Conservation (phyloP, 1,140 invertebrate genomes). For the Dufourea novaeangliae region DNA sequence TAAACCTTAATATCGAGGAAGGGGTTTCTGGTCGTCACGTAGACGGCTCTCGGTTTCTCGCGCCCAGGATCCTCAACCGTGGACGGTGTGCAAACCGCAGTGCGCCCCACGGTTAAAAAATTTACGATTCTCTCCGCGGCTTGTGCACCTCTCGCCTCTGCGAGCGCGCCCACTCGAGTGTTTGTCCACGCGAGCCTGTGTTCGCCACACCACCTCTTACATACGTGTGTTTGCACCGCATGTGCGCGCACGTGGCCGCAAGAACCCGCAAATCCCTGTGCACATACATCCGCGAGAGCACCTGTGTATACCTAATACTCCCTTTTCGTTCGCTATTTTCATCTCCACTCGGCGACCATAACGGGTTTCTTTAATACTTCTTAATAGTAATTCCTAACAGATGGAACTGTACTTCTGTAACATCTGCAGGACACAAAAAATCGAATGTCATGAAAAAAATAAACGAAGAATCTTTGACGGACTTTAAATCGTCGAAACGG, state of each 20-base stretch:
- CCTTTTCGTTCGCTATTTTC: too few species aligned
- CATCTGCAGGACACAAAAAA: too few species aligned
- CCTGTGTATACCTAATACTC: too few species aligned
- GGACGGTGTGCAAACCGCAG: not conserved
- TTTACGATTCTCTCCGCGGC: not conserved
- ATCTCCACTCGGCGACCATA: too few species aligned
- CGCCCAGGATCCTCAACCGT: not conserved
- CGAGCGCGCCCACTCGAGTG: not conserved
- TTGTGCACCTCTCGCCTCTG: not conserved
- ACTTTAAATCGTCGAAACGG: too few species aligned
- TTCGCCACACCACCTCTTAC: not conserved
- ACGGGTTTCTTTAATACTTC: too few species aligned
- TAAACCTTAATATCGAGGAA: constrained; percentile 41
- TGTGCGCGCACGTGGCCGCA: not conserved
- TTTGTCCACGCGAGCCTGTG: not conserved
- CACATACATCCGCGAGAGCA: too few species aligned
- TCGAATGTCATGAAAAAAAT: too few species aligned
- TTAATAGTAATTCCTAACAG: too few species aligned
- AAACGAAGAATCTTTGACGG: too few species aligned
- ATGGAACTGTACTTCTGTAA: too few species aligned
- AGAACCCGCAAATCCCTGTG: too few species aligned
- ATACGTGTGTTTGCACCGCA: not conserved
- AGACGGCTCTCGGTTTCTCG: not conserved
- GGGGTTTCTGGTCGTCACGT: constrained; percentile 12
- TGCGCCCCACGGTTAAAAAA: constrained; percentile 30